A percentile compares a stretch with the other conserved stretches of the same genome.
These are phyloP conservation scores for Chitala chitala DNA, from an alignment of 2,113 vertebrate genomes.

Conservation along the genomic window DNA sequence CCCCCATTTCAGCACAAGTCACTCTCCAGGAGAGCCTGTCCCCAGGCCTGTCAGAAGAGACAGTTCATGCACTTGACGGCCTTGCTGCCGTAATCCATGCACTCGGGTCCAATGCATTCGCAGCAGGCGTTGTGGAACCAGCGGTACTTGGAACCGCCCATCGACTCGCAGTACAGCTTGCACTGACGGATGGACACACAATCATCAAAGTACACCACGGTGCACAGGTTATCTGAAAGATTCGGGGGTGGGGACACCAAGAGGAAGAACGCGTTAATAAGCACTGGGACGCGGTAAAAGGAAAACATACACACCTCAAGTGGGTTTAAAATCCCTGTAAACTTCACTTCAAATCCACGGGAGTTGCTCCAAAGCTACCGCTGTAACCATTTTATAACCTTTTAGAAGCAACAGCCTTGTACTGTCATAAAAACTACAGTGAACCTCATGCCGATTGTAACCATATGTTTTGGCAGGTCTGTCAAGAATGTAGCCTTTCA, in stretches of 20 bases:
- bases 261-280: neutral
- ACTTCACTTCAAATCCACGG: constrained; percentile 25
- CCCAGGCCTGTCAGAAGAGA: constrained; percentile 75
- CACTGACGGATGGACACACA: constrained; percentile 97
- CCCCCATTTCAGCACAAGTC: too few species aligned
- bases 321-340: too few species aligned
- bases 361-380: too few species aligned
- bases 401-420: constrained; percentile 16
- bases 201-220: constrained; percentile 97
- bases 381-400: neutral
- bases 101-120: constrained; percentile 93
- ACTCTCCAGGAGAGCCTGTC: neutral
- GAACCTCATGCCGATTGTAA: constrained; percentile 28
- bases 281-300: too few species aligned
- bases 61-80: constrained; percentile 96
- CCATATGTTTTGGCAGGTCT: constrained; percentile 38
- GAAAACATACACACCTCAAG: too few species aligned
- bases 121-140: constrained; percentile 99
- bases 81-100: constrained; percentile 95
- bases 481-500: constrained; percentile 38
- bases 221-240: constrained; percentile 79
- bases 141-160: constrained; percentile 96
- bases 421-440: constrained; percentile 29
- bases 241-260: neutral
- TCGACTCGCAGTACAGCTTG: constrained; percentile 94